Percentiles rank a stretch among this genome's conserved stretches.
Evolutionary conservation across 2,888 invertebrate species (phyloP).

Genomic region (Drosophila mercatorum): DNA sequence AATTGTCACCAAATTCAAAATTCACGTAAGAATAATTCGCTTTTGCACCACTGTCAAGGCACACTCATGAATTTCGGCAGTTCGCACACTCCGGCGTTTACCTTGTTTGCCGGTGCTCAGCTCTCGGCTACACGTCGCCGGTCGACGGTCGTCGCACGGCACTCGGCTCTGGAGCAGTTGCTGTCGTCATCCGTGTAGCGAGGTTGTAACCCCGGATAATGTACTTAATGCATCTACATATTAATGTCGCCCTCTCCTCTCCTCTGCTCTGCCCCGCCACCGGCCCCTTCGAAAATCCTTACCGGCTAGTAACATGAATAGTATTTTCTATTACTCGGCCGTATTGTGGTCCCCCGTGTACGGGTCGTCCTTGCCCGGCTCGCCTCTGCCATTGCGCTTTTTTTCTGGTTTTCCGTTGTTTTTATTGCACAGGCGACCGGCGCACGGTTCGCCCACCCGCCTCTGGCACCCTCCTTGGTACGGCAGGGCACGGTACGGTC

Average conservation of each 20-base stretch:
- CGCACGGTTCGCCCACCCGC: conserved; percentile 44
- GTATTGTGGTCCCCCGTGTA: conserved; percentile 60
- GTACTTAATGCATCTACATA: conserved; percentile 83
- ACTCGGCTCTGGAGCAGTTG: conserved; percentile 22
- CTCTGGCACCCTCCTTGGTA: conserved; percentile 4
- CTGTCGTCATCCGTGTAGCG: conserved; percentile 58
- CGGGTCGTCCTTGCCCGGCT: conserved; percentile 41
- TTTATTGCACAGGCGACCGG: conserved; percentile 67
- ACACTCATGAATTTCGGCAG: background rate
- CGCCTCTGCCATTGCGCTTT: conserved; percentile 59
- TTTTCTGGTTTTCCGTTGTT: conserved; percentile 52
- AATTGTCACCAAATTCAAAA: background rate
- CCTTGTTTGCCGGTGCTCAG: conserved; percentile 59
- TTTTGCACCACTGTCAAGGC: conserved; percentile 37
- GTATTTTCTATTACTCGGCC: conserved; percentile 75
- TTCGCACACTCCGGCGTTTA: conserved; percentile 40
- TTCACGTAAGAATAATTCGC: too few species aligned
- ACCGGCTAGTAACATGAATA: conserved; percentile 58
- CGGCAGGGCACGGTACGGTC: conserved; percentile 18
- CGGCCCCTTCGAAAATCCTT: conserved; percentile 42
- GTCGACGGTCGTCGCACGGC: conserved; percentile 2
- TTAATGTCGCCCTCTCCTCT: conserved; percentile 77
- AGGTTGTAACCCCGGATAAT: conserved; percentile 84
- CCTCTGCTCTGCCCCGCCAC: conserved; percentile 20
- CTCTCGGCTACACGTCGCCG: conserved; percentile 4